phyloP scores from a whole-genome alignment of 92 coral and sea anemone species.

The Meandrina meandrites region DNA sequence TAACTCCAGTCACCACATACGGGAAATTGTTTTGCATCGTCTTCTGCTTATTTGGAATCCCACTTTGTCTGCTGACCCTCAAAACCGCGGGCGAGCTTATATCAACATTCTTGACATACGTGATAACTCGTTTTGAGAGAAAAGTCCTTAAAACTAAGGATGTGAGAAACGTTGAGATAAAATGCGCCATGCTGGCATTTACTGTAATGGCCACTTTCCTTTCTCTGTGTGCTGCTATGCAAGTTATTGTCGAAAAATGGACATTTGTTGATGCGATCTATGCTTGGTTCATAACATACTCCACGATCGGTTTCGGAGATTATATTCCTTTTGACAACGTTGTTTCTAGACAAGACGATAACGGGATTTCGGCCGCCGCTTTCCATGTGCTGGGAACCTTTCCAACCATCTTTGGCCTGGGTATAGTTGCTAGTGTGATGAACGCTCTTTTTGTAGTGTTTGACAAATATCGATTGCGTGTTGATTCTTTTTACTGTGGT shows the following conservation, averaged over 20 bases:
- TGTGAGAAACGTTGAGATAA: slow-evolving; percentile 26
- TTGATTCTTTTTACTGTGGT: not conserved
- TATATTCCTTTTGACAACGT: slow-evolving; percentile 40
- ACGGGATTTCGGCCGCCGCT: not conserved
- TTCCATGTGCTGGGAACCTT: slow-evolving; percentile 28
- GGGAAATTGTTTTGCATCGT: slow-evolving; percentile 54
- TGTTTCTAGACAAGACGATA: slow-evolving; percentile 9
- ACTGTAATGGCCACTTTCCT: slow-evolving; percentile 10
- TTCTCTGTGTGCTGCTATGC: slow-evolving; percentile 12
- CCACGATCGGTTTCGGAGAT: slow-evolving; percentile 64
- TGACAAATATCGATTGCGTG: not conserved
- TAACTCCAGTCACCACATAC: slow-evolving; percentile 40
- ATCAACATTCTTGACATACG: not conserved
- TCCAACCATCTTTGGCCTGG: slow-evolving; percentile 29
- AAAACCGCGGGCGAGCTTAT: slow-evolving; percentile 58
- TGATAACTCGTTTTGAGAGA: slow-evolving; percentile 29
- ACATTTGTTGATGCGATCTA: slow-evolving; percentile 47
- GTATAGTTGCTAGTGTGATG: slow-evolving; percentile 36
- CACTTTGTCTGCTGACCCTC: slow-evolving; percentile 50
- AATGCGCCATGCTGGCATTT: slow-evolving; percentile 29
- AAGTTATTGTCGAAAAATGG: slow-evolving; percentile 12
- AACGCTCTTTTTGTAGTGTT: slow-evolving; percentile 16
- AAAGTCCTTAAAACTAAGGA: slow-evolving; percentile 6
- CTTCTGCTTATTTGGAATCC: slow-evolving; percentile 58
- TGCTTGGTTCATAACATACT: slow-evolving; percentile 41